Percentiles rank a stretch among this genome's conserved stretches.
phyloP scores from a whole-genome alignment of 2,113 vertebrate species.

The Ranitomeya imitator region DNA sequence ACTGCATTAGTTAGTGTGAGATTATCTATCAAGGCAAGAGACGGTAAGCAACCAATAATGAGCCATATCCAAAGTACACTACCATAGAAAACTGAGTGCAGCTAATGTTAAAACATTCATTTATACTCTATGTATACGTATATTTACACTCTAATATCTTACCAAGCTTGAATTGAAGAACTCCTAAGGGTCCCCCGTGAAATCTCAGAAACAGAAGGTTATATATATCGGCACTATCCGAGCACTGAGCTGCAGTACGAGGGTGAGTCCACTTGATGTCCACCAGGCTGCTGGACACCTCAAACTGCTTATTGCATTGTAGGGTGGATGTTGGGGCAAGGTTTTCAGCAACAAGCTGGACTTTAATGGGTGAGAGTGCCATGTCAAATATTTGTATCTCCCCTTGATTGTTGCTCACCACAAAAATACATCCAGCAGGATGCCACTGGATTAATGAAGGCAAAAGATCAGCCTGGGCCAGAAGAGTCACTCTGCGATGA shows the following conservation, averaged over 20 bases:
- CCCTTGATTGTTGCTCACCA: slow-evolving; percentile 83
- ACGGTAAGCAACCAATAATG: background rate
- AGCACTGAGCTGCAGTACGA: slow-evolving; percentile 59
- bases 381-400: slow-evolving; percentile 91
- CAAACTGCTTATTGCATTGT: slow-evolving; percentile 77
- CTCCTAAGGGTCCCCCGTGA: slow-evolving; percentile 84
- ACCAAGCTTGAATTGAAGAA: slow-evolving; percentile 86
- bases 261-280: slow-evolving; percentile 81
- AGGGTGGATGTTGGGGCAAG: slow-evolving; percentile 73
- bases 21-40: background rate
- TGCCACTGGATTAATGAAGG: slow-evolving; percentile 84
- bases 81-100: background rate
- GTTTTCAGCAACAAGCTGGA: slow-evolving; percentile 85
- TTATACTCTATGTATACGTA: slow-evolving; percentile 34
- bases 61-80: background rate
- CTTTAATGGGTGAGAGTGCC: slow-evolving; percentile 80
- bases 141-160: slow-evolving; percentile 67
- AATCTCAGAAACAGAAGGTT: slow-evolving; percentile 82
- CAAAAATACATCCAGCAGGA: slow-evolving; percentile 79
- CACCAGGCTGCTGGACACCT: slow-evolving; percentile 77
- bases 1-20: too few relatives aligned
- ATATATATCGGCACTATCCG: slow-evolving; percentile 64
- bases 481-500: slow-evolving; percentile 73
- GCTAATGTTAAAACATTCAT: background rate
- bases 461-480: slow-evolving; percentile 76